phyloP scores from a whole-genome alignment of 2,797 vertebrate genomes.

The Enteromius radiatus region DNA sequence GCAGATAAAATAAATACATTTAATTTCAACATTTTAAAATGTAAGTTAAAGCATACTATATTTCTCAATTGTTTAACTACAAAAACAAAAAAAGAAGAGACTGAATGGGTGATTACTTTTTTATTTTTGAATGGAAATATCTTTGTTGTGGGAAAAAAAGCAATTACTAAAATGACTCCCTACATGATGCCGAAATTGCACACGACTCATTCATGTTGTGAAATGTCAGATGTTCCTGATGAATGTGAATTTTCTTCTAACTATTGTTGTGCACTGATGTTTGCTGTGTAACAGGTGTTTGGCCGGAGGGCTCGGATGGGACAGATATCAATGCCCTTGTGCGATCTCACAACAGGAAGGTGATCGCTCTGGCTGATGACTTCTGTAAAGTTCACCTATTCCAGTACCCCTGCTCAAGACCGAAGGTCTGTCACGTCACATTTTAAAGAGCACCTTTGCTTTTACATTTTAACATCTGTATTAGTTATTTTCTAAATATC shows the following conservation, averaged over 20 bases:
- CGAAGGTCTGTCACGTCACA: slow-evolving; percentile 82
- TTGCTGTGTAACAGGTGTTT: slow-evolving; percentile 84
- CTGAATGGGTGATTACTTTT: neutral
- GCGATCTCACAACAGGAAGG: slow-evolving; percentile 90
- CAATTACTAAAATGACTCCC: neutral
- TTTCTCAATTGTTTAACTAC: neutral
- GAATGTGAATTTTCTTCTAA: neutral
- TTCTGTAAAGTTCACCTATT: slow-evolving; percentile 99
- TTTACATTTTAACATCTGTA: neutral
- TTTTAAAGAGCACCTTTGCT: neutral
- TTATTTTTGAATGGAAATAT: neutral
- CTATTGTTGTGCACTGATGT: slow-evolving; percentile 9
- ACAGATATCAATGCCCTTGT: slow-evolving; percentile 97
- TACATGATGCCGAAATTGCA: too few species aligned
- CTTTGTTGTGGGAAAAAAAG: neutral
- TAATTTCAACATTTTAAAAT: neutral
- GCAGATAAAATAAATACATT: neutral
- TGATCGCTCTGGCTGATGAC: slow-evolving; percentile 95
- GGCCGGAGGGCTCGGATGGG: slow-evolving; percentile 97
- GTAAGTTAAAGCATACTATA: neutral
- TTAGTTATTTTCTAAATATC: neutral
- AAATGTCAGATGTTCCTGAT: neutral
- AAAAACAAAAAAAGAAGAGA: neutral
- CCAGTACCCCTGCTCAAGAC: slow-evolving; percentile 92
- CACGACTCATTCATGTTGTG: neutral